phyloP scores from a whole-genome alignment of 2,888 invertebrate genomes.

The Congeria kusceri region DNA sequence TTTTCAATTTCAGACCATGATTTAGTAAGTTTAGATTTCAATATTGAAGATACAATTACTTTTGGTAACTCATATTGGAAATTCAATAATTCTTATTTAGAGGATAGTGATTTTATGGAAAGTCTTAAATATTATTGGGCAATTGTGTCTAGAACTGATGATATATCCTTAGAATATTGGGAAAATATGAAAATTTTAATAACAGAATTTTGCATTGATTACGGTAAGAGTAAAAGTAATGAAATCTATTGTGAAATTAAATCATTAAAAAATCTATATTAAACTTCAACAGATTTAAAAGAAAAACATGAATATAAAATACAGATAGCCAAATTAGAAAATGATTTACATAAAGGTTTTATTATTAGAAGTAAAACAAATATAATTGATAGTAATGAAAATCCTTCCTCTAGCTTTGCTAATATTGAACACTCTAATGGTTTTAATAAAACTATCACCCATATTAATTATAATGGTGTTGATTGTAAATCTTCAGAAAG shows the following conservation, averaged over 20 bases:
- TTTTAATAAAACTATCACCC: too few relatives aligned
- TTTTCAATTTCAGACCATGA: too few relatives aligned
- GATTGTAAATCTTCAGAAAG: background rate
- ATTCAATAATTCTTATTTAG: conserved; percentile 19
- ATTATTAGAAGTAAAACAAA: too few relatives aligned
- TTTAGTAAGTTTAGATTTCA: too few relatives aligned
- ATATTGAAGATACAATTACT: background rate
- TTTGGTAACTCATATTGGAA: conserved; percentile 31
- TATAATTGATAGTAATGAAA: too few relatives aligned
- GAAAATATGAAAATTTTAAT: conserved; percentile 9
- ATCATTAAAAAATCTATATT: background rate
- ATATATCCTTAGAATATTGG: too few relatives aligned
- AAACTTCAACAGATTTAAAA: too few relatives aligned
- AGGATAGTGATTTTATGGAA: conserved; percentile 9
- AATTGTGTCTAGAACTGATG: conserved; percentile 17
- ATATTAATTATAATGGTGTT: too few relatives aligned
- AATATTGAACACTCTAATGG: too few relatives aligned
- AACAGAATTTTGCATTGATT: conserved; percentile 15
- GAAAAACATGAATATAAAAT: too few relatives aligned
- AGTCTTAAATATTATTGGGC: conserved; percentile 20
- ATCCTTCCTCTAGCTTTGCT: too few relatives aligned
- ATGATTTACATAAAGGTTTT: conserved; percentile 10
- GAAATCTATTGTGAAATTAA: conserved; percentile 4
- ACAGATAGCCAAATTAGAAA: background rate
- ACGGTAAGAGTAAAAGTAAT: conserved; percentile 7